phyloP scores from a whole-genome alignment of 2,113 vertebrate genomes.

The Speoplatyrhinus poulsoni region DNA sequence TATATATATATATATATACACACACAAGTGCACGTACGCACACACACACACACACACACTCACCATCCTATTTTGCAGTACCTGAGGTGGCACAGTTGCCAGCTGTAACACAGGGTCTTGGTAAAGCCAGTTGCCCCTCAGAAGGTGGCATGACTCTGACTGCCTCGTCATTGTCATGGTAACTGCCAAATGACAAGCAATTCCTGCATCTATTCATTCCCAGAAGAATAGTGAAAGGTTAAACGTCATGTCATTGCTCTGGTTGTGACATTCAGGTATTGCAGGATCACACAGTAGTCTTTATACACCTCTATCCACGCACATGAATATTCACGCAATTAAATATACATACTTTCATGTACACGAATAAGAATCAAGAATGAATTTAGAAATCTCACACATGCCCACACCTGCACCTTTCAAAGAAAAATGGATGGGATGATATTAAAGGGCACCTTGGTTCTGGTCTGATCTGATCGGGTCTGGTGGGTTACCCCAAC shows the following conservation, averaged over 20 bases:
- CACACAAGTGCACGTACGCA: no score
- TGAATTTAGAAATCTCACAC: neutral
- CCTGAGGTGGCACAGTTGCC: conserved; percentile 19
- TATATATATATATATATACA: no score
- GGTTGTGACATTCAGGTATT: conserved; percentile 46
- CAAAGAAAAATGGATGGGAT: no score
- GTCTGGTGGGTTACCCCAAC: no score
- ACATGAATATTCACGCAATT: neutral
- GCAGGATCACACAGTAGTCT: conserved; percentile 13
- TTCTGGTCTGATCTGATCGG: no score
- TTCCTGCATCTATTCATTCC: neutral
- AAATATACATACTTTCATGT: neutral
- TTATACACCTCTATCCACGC: conserved; percentile 1
- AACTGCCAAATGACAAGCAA: conserved; percentile 46
- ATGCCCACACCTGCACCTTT: neutral
- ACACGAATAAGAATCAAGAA: no score
- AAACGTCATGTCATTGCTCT: conserved; percentile 44
- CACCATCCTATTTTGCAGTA: conserved; percentile 43
- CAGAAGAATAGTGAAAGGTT: conserved; percentile 47
- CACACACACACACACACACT: conserved; percentile 9
- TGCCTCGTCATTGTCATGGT: conserved; percentile 31
- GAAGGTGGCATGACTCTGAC: conserved; percentile 36
- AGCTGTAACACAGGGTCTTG: conserved; percentile 28
- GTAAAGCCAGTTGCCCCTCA: conserved; percentile 45
- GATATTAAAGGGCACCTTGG: no score